phyloP scores from a whole-genome alignment of 2,113 vertebrate genomes.

The Aythya baeri region DNA sequence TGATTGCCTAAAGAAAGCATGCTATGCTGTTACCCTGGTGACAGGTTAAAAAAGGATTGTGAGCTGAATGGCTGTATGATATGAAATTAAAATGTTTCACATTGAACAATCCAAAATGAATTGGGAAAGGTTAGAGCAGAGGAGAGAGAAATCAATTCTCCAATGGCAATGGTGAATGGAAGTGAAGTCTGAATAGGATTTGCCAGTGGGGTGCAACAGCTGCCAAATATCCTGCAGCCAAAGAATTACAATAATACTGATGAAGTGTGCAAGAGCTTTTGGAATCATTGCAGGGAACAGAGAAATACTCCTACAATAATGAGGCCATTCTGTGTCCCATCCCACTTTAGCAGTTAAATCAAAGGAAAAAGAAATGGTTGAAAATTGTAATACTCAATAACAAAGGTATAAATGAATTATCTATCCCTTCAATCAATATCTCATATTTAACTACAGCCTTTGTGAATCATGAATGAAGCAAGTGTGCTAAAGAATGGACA shows the following conservation, averaged over 20 bases:
- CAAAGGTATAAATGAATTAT: slow-evolving; percentile 67
- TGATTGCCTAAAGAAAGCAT: slow-evolving; percentile 82
- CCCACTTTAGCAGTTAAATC: slow-evolving; percentile 67
- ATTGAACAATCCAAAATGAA: slow-evolving; percentile 94
- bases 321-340: slow-evolving; percentile 80
- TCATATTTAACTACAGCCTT: slow-evolving; percentile 41
- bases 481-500: slow-evolving; percentile 37
- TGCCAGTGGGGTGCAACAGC: slow-evolving; percentile 97
- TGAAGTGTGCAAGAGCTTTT: slow-evolving; percentile 90
- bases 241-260: slow-evolving; percentile 97
- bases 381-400: slow-evolving; percentile 63
- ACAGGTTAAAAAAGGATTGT: slow-evolving; percentile 86
- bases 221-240: slow-evolving; percentile 96
- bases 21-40: slow-evolving; percentile 84
- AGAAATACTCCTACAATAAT: slow-evolving; percentile 86
- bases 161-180: slow-evolving; percentile 89
- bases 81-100: slow-evolving; percentile 99
- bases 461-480: slow-evolving; percentile 34
- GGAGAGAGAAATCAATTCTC: slow-evolving; percentile 95
- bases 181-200: slow-evolving; percentile 92
- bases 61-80: slow-evolving; percentile 86
- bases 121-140: slow-evolving; percentile 87
- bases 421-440: slow-evolving; percentile 55
- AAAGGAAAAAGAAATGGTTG: slow-evolving; percentile 66
- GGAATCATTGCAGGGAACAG: slow-evolving; percentile 88